phyloP scores from a whole-genome alignment of 2,888 invertebrate species.

The Torymus tubicola region DNA sequence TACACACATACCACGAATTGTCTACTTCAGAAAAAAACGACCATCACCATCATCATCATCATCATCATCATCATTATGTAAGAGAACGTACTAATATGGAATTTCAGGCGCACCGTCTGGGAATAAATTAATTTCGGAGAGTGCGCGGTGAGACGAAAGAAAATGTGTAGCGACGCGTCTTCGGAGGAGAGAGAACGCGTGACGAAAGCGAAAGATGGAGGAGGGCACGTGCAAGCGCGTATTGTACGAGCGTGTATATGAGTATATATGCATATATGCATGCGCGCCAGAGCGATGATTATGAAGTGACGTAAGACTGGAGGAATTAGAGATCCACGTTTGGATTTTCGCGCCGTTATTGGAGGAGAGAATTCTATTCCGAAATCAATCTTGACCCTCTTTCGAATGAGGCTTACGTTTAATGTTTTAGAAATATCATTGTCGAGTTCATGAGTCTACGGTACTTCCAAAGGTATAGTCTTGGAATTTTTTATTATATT shows the following conservation, averaged over 20 bases:
- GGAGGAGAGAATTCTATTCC: not conserved
- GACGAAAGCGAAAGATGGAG: conserved; percentile 42
- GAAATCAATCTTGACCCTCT: not conserved
- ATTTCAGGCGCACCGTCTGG: conserved; percentile 10
- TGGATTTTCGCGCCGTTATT: conserved; percentile 18
- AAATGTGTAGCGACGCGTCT: conserved; percentile 7
- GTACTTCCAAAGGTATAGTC: too few relatives aligned
- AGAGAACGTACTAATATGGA: conserved; percentile 32
- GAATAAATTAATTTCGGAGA: conserved; percentile 46
- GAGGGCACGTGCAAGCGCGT: not conserved
- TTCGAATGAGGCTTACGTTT: not conserved
- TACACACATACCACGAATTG: not conserved
- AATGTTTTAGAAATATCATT: too few relatives aligned
- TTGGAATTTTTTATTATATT: too few relatives aligned
- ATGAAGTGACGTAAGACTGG: conserved; percentile 35
- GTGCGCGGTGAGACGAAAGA: conserved; percentile 39
- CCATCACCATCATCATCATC: not conserved
- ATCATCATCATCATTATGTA: conserved; percentile 28
- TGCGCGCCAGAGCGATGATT: conserved; percentile 11
- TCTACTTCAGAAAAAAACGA: too few relatives aligned
- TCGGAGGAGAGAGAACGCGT: conserved; percentile 2
- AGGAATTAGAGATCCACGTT: conserved; percentile 49
- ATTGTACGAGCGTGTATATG: not conserved
- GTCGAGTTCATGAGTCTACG: too few relatives aligned
- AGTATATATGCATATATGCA: too few relatives aligned